Conservation (phyloP, 2,797 vertebrate species). For the Gastrophryne carolinensis region DNA sequence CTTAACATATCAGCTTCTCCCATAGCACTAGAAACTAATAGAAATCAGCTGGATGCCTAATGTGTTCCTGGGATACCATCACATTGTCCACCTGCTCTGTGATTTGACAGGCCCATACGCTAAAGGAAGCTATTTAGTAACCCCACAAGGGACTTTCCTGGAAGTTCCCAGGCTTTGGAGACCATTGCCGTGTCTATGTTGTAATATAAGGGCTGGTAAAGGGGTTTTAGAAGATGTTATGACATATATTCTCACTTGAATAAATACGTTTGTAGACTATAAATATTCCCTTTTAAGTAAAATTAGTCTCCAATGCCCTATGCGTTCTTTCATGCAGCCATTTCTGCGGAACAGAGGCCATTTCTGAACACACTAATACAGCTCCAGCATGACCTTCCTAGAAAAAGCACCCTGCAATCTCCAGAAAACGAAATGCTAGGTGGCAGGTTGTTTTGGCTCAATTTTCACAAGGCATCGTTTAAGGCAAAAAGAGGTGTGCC, state of each 20-base stretch:
- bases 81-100: conserved; percentile 26
- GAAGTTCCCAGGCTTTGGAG: not conserved
- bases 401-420: too few species aligned
- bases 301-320: too few species aligned
- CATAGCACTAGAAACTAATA: conserved; percentile 20
- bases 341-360: too few species aligned
- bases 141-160: conserved; percentile 1
- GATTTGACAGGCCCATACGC: not conserved
- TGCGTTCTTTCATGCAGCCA: too few species aligned
- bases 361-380: too few species aligned
- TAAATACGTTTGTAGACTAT: too few species aligned
- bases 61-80: conserved; percentile 38
- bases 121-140: conserved; percentile 24
- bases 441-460: too few species aligned
- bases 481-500: too few species aligned
- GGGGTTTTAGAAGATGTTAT: not conserved
- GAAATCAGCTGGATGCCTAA: conserved; percentile 37
- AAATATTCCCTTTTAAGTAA: too few species aligned
- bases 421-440: too few species aligned
- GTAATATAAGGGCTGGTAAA: not conserved
- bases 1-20: conserved; percentile 7
- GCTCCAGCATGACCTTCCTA: too few species aligned
- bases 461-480: too few species aligned
- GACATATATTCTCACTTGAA: not conserved
- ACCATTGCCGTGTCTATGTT: not conserved